Conservation (phyloP, 2,113 vertebrate genomes). For the Poecilia latipinna region DNA sequence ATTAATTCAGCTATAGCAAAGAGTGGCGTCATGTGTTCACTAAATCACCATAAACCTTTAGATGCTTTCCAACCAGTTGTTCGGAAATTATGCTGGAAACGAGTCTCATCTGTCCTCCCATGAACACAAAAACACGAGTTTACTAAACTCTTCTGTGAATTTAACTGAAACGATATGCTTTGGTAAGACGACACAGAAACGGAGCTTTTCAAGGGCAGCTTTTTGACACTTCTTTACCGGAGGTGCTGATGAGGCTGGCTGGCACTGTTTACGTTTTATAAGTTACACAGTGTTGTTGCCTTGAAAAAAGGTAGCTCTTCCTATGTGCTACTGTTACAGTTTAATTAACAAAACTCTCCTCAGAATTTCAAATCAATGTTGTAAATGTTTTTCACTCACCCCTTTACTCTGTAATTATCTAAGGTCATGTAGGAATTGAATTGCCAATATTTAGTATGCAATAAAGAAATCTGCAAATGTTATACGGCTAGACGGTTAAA, state of each 20-base stretch:
- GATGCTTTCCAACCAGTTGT: too few species aligned
- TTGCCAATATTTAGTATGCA: slow-evolving; percentile 8
- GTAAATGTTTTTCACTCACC: slow-evolving; percentile 14
- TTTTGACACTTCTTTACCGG: neutral
- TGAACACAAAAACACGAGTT: too few species aligned
- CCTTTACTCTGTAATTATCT: slow-evolving; percentile 10
- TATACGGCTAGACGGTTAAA: neutral
- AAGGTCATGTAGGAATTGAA: neutral
- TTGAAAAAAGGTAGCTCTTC: neutral
- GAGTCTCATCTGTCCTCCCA: too few species aligned
- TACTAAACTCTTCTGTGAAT: too few species aligned
- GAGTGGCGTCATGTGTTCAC: too few species aligned
- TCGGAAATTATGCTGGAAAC: too few species aligned
- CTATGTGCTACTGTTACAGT: slow-evolving; percentile 1
- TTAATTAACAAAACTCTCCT: slow-evolving; percentile 16
- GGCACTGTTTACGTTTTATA: neutral
- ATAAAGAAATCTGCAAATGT: slow-evolving; percentile 3
- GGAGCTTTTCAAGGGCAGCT: neutral
- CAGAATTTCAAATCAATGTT: slow-evolving; percentile 9
- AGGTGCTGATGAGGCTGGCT: neutral
- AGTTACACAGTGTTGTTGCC: neutral
- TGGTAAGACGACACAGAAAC: neutral
- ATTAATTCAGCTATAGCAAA: too few species aligned
- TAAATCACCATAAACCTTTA: too few species aligned
- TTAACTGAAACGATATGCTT: neutral